Evolutionary conservation across 2,888 invertebrate species (phyloP).

Genomic region (Suillia variegata): DNA sequence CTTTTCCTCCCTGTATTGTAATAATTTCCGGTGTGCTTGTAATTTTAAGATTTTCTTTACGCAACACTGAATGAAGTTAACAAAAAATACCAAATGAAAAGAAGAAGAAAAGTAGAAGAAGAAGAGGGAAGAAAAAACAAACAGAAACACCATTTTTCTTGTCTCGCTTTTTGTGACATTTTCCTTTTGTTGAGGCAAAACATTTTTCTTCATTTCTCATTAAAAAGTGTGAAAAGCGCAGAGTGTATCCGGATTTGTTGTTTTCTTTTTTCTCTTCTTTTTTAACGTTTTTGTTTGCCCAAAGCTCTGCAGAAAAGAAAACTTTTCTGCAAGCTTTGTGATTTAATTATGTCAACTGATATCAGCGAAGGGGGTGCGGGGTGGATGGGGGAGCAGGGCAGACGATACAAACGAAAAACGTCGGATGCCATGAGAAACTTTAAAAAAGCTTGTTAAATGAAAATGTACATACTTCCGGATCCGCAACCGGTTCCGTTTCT

Average conservation of each 20-base stretch:
- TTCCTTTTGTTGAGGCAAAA: not conserved
- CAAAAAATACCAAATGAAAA: too few species aligned
- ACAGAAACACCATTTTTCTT: not conserved
- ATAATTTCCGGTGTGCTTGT: too few species aligned
- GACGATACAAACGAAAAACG: constrained; percentile 29
- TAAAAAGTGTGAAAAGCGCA: constrained; percentile 1
- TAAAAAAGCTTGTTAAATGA: constrained; percentile 48
- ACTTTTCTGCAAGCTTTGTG: constrained; percentile 14
- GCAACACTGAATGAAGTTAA: too few species aligned
- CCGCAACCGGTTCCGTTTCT: constrained; percentile 16
- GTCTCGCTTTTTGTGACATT: not conserved
- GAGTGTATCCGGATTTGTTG: not conserved
- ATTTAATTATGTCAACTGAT: constrained; percentile 28
- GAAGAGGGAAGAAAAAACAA: too few species aligned
- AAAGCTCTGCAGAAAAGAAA: too few species aligned
- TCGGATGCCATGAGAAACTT: constrained; percentile 44
- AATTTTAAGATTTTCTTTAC: too few species aligned
- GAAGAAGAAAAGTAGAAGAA: too few species aligned
- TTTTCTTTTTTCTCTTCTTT: too few species aligned
- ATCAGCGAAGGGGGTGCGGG: not conserved
- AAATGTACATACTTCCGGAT: constrained; percentile 47
- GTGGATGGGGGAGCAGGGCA: constrained; percentile 24
- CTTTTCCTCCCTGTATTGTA: too few species aligned
- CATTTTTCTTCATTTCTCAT: constrained; percentile 2
- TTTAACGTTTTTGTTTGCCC: too few species aligned